Percentiles rank a stretch among this genome's conserved stretches.
These are phyloP conservation scores for Pogona vitticeps DNA, from an alignment of 2,113 vertebrate genomes.

Conservation along the genomic window DNA sequence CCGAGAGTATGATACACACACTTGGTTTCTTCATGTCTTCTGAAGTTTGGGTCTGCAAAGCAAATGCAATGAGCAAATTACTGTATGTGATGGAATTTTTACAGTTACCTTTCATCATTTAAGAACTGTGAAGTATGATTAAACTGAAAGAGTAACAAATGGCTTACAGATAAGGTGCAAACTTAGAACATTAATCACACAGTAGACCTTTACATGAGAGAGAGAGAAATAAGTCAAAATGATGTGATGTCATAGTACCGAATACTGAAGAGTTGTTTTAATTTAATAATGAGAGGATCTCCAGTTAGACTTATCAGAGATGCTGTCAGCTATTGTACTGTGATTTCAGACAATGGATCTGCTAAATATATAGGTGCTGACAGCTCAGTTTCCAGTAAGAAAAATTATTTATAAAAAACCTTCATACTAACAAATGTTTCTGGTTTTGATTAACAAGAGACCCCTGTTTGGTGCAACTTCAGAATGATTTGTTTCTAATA, in stretches of 20 bases:
- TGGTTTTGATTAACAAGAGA: slow-evolving; percentile 1
- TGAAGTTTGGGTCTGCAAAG: background rate
- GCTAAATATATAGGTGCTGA: background rate
- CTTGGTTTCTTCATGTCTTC: background rate
- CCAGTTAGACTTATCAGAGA: background rate
- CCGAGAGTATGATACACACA: background rate
- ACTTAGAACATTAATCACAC: background rate
- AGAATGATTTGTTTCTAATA: slow-evolving; percentile 48
- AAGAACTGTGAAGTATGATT: background rate
- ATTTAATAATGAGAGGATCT: background rate
- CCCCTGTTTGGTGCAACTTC: slow-evolving; percentile 34
- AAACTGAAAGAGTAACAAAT: background rate
- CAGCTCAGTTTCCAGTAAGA: slow-evolving; percentile 5
- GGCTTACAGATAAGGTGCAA: background rate
- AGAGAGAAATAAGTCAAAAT: background rate
- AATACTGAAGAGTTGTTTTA: background rate
- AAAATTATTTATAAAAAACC: background rate
- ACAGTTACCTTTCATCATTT: background rate
- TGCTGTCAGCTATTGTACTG: background rate
- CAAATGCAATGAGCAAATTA: background rate
- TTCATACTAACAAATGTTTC: background rate
- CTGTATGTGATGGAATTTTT: background rate
- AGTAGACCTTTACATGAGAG: background rate
- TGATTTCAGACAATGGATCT: background rate
- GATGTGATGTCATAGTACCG: background rate